These are phyloP conservation scores for Chlorodrepanis virens DNA, from an alignment of 2,113 vertebrate species.

Conservation along the genomic window DNA sequence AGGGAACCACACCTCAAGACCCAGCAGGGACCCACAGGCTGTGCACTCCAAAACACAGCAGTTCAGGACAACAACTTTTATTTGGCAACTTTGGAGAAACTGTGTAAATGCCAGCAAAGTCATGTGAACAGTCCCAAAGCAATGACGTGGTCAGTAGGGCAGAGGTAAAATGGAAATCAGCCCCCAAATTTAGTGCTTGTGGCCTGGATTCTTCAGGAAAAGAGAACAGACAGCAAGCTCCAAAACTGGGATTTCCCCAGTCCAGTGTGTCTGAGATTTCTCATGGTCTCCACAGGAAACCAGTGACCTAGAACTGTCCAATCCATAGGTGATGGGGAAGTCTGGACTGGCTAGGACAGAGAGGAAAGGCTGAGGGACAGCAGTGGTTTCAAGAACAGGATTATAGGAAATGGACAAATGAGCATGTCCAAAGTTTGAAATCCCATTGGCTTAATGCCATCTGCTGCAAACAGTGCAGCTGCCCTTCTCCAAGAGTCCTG, in stretches of 20 bases:
- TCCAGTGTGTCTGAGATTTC: background rate
- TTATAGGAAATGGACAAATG: background rate
- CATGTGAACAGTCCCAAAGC: background rate
- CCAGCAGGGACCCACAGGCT: background rate
- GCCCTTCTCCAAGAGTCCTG: background rate
- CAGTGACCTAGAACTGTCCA: background rate
- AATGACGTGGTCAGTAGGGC: rapidly evolving
- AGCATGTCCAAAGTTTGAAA: background rate
- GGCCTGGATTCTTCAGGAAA: background rate
- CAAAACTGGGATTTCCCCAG: background rate
- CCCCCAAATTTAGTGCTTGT: background rate
- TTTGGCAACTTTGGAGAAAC: background rate
- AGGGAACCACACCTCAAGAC: background rate
- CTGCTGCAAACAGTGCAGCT: background rate
- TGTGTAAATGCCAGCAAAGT: background rate
- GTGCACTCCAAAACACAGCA: background rate
- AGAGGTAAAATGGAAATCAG: background rate
- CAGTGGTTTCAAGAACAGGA: background rate
- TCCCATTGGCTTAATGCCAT: background rate
- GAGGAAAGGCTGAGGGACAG: background rate
- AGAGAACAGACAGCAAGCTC: background rate
- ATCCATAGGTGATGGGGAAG: background rate
- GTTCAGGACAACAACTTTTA: background rate
- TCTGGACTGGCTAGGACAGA: background rate
- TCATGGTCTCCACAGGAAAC: background rate